Base-by-base conservation (phyloP, 1,140 invertebrate species). In the Mylabris phalerata region DNA sequence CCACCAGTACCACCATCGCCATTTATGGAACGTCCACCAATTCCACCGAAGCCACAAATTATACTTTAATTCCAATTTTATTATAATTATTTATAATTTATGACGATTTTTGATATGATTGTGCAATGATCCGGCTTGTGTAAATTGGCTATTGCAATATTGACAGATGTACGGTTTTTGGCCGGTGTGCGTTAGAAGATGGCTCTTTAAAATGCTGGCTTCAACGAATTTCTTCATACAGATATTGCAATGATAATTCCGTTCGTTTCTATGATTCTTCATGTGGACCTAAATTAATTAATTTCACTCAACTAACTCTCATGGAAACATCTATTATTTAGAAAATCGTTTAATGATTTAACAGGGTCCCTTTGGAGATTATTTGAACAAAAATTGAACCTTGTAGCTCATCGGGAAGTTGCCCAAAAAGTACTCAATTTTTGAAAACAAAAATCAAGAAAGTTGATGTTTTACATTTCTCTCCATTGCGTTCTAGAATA, bases 211-310 rank as follows among this genome's bases (percentile, higher is more conserved):
- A 47, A 63, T 68, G 39, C 55, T 51, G 1, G 63, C 55, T 40
- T 68, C 61, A 7, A 62, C 46, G 44, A 68, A 68, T n/a, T 60
- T 60, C 41, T 65, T 61, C 25, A 58, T 59, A 43, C 67, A 68
- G 44, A 67, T 60, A 49, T 59, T 59, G n/a, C 67, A 67, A 39
- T 68, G 63, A 47, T 62, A 64, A 48, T 67, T 59, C 10, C 63
- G 52, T 13, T 63, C 60, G 55, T 64, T 38, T 65, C 62, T 60
- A 76, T 44, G 11, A 59, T 70, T 32, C 64, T 73, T 58, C 68
- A 63, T 26, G 70, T 64, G 64, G 65, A 80, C 55, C 19, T 70
- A 42, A 43, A 73, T 70, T 64, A 25, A 48, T 63, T 43, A 19
- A 19, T 1, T 19, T 19, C 19, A 19, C 19, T 19, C 19, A 19